Base-by-base conservation (phyloP, 2,797 vertebrate genomes). In the Neopelma chrysocephalum region DNA sequence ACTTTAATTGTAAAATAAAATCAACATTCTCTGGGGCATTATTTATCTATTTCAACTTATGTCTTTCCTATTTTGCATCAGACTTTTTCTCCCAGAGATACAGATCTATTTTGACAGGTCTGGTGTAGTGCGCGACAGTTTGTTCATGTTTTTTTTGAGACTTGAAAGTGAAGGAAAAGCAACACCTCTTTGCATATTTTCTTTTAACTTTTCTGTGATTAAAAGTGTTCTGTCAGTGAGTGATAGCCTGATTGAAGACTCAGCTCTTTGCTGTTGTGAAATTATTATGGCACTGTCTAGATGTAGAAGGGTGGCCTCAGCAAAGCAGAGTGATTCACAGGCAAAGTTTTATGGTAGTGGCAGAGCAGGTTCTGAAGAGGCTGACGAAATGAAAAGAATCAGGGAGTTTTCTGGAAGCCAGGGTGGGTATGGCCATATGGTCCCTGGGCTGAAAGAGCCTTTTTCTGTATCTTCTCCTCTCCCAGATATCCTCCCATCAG, bases 191-290 rank as follows among this genome's bases (percentile, higher is more conserved):
- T 94, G 75, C 64, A 66, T 87, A 85, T 93, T 96, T 96, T 57
- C 91, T 95, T 96, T 86, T 70, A 96, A 96, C 76, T 97, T 83
- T 56, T 23, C 85, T 82, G 71, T 85, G 90, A 95, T 92, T 62
- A 86, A 90, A 93, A 50, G 43, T 60, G 61, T 79, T 92, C 18
- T 88, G 85, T 34, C 75, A 83, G 48, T 65, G 53, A 95, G 73
- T 90, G 87, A 94, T 48, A 91, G 58, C 20, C 70, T 65, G 87
- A 58, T 21, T 71, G 84, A 91, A 95, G 70, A 81, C 82, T 89
- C 48, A 73, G 38, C 62, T 64, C 50, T 81, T 93, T 78, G 86
- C 72, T 94, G 56, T 43, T 82, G 48, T 56, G 80, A 57, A 53
- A 45, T 93, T 23, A 47, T 45, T 57, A 0, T 8, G 9, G 34